phyloP scores from a whole-genome alignment of 2,888 invertebrate species.

The Hartigia nigra region DNA sequence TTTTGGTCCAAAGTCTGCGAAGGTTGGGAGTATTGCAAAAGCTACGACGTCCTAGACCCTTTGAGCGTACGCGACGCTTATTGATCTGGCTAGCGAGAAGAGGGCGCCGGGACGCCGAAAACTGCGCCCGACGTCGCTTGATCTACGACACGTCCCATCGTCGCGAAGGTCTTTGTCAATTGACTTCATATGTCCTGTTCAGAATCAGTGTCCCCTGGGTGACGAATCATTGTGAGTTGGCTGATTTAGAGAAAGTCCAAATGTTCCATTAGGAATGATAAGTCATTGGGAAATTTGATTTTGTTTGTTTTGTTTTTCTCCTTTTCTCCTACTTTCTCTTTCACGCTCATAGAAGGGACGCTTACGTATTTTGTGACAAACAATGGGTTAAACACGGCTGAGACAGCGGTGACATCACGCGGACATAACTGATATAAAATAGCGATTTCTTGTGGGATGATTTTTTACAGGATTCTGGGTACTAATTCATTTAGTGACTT shows the following conservation, averaged over 20 bases:
- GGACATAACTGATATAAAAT: background rate
- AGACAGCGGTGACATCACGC: background rate
- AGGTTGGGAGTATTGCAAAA: background rate
- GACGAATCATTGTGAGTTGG: background rate
- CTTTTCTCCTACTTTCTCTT: background rate
- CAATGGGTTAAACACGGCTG: background rate
- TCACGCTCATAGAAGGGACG: background rate
- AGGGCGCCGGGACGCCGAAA: conserved; percentile 23
- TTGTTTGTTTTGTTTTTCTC: background rate
- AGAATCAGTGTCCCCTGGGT: background rate
- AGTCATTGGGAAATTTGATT: background rate
- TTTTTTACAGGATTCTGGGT: background rate
- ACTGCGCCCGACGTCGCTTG: conserved; percentile 21
- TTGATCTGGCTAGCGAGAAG: conserved; percentile 47
- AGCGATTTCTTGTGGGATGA: background rate
- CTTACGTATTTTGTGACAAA: background rate
- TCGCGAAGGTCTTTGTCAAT: conserved; percentile 41
- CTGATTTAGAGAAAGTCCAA: background rate
- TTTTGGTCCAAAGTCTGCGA: background rate
- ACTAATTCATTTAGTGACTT: conserved; percentile 5
- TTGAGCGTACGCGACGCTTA: conserved; percentile 55
- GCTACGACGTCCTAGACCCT: conserved; percentile 45
- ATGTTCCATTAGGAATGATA: background rate
- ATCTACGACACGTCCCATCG: conserved; percentile 12
- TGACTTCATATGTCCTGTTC: conserved; percentile 21